Percentiles rank a stretch among this genome's conserved stretches.
phyloP scores from a whole-genome alignment of 2,113 vertebrate species.

The Hyperopisus bebe region DNA sequence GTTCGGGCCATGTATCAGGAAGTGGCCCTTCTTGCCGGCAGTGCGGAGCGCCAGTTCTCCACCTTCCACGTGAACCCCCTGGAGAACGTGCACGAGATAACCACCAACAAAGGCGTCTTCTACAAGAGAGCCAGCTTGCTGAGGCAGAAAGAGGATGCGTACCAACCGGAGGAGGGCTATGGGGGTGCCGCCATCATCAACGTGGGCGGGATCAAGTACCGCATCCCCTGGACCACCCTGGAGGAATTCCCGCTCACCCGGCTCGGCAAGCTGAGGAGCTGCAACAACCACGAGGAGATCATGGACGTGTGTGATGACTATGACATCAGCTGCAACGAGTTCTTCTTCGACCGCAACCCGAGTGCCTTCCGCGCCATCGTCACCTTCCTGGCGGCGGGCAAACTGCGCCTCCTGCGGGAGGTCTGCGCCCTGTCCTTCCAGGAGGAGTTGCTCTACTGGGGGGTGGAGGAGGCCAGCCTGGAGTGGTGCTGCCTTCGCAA shows the following conservation, averaged over 20 bases:
- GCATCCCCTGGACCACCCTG: slow-evolving; percentile 87
- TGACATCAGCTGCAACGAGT: slow-evolving; percentile 84
- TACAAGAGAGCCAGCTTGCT: slow-evolving; percentile 76
- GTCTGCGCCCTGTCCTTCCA: slow-evolving; percentile 92
- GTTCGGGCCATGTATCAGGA: slow-evolving; percentile 63
- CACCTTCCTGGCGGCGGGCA: slow-evolving; percentile 84
- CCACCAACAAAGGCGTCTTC: slow-evolving; percentile 74
- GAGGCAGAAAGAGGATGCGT: slow-evolving; percentile 55
- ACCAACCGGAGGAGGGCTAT: slow-evolving; percentile 48
- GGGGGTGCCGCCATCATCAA: slow-evolving; percentile 79
- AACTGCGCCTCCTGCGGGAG: slow-evolving; percentile 83
- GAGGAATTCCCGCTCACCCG: slow-evolving; percentile 85
- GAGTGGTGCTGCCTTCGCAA: slow-evolving; percentile 90
- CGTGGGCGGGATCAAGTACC: slow-evolving; percentile 86
- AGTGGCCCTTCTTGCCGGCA: slow-evolving; percentile 77
- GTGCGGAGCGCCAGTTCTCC: slow-evolving; percentile 69
- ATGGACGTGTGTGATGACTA: slow-evolving; percentile 93
- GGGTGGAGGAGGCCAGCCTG: slow-evolving; percentile 81
- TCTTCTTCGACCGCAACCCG: slow-evolving; percentile 94
- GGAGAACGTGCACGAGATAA: slow-evolving; percentile 66
- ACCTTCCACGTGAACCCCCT: slow-evolving; percentile 66
- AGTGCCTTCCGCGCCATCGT: slow-evolving; percentile 87
- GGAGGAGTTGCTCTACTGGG: slow-evolving; percentile 95
- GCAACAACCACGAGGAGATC: slow-evolving; percentile 82
- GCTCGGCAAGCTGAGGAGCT: slow-evolving; percentile 76